phyloP scores from a whole-genome alignment of 1,140 invertebrate species.

The Latrodectus geometricus region DNA sequence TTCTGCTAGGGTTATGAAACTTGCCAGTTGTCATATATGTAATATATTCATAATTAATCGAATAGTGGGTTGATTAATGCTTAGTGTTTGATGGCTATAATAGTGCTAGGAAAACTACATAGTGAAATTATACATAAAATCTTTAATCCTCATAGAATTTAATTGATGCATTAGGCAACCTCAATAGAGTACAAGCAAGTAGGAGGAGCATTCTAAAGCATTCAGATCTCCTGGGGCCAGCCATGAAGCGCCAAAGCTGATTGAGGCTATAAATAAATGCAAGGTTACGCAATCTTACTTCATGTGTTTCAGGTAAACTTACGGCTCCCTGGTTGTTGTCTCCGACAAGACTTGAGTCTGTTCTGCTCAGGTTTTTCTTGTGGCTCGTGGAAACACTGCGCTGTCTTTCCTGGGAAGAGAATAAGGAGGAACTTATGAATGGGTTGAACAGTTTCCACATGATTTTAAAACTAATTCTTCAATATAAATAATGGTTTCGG shows the following conservation, averaged over 20 bases:
- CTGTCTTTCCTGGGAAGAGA: constrained; percentile 76
- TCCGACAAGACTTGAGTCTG: constrained; percentile 56
- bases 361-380: constrained; percentile 67
- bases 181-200: not conserved
- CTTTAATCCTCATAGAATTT: no score
- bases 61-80: no score
- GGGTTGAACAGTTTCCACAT: not conserved
- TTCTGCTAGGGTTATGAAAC: no score
- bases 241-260: not conserved
- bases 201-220: not conserved
- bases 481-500: no score
- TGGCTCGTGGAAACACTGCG: constrained; percentile 75
- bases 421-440: no score
- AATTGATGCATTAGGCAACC: no score
- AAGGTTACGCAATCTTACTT: constrained; percentile 48
- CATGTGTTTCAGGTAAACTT: constrained; percentile 65
- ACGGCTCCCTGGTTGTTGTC: constrained; percentile 68
- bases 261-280: not conserved
- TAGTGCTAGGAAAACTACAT: no score
- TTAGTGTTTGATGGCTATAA: no score
- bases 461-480: no score
- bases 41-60: no score
- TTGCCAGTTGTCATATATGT: no score
- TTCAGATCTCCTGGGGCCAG: not conserved
- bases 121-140: no score